A percentile compares a stretch with the other conserved stretches of the same genome.
These are phyloP conservation scores for Cheirogaleus medius DNA, from an alignment of 2,113 vertebrate genomes.

Conservation along the genomic window DNA sequence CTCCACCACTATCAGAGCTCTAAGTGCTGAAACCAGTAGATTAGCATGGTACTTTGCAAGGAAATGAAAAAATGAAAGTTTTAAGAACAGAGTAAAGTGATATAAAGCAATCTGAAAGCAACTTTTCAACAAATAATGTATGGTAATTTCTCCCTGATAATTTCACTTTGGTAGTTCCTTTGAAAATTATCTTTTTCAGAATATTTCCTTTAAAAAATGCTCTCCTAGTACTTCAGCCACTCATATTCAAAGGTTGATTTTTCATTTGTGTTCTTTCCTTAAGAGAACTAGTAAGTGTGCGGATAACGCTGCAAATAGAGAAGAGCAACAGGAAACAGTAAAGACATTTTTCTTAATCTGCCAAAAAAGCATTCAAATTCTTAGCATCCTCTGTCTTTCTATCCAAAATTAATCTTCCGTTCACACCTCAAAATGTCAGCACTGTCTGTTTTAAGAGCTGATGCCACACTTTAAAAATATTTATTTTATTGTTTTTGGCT, in stretches of 20 bases:
- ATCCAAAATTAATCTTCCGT: conserved; percentile 42
- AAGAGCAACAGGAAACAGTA: not conserved
- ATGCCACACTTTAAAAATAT: not conserved
- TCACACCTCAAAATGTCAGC: conserved; percentile 46
- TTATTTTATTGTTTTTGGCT: conserved; percentile 35
- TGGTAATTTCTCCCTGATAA: not conserved
- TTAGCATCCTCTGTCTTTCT: not conserved
- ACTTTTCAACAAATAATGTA: not conserved
- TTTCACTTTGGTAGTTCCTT: not conserved
- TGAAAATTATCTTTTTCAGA: not conserved
- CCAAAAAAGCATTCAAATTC: not conserved
- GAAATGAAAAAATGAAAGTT: not conserved
- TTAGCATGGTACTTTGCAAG: not conserved
- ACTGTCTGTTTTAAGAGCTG: conserved; percentile 47
- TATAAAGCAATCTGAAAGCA: not conserved
- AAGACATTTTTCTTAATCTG: conserved; percentile 2
- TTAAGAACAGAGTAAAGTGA: not conserved
- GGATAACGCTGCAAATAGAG: not conserved
- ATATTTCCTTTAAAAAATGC: not conserved
- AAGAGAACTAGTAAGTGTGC: not conserved
- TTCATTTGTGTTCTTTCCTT: not conserved
- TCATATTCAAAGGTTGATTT: conserved; percentile 18
- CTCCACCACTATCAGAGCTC: not conserved
- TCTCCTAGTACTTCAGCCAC: not conserved
- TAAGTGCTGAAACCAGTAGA: not conserved